Percentiles rank a stretch among this genome's conserved stretches.
Evolutionary conservation across 1,140 invertebrate genomes (phyloP).

Genomic region (Pseudomyrmex gracilis): DNA sequence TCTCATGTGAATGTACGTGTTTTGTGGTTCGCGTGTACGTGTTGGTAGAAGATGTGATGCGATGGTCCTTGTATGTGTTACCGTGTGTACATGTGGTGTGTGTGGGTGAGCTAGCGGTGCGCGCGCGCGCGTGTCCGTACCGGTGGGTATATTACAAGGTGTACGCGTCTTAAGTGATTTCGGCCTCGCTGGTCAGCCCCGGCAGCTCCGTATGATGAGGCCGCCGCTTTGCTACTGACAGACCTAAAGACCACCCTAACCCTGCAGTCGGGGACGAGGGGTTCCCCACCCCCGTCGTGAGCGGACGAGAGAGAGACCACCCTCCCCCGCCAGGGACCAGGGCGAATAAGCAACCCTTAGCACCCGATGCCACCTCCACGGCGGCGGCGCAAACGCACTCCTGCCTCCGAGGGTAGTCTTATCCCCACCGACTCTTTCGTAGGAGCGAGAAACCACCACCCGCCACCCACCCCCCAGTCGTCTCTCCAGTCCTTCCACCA

Average conservation of each 20-base stretch:
- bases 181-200: constrained; percentile 84
- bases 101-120: constrained; percentile 67
- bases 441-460: constrained; percentile 69
- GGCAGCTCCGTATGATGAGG: constrained; percentile 85
- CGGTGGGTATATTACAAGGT: constrained; percentile 82
- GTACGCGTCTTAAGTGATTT: constrained; percentile 84
- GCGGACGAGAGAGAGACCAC: constrained; percentile 75
- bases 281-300: constrained; percentile 74
- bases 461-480: constrained; percentile 67
- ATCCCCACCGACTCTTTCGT: constrained; percentile 80
- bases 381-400: constrained; percentile 83
- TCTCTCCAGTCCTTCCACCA: constrained; percentile 65
- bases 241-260: constrained; percentile 85
- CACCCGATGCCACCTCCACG: constrained; percentile 84
- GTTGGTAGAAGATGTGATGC: constrained; percentile 41
- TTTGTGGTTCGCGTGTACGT: constrained; percentile 29
- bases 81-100: constrained; percentile 56
- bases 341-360: constrained; percentile 80
- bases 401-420: constrained; percentile 84
- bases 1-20: constrained; percentile 50
- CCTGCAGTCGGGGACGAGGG: constrained; percentile 79
- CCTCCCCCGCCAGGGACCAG: constrained; percentile 74
- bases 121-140: constrained; percentile 75
- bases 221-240: constrained; percentile 86
- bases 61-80: constrained; percentile 47